phyloP scores from a whole-genome alignment of 2,888 invertebrate species.

The Criorhina ranunculi region DNA sequence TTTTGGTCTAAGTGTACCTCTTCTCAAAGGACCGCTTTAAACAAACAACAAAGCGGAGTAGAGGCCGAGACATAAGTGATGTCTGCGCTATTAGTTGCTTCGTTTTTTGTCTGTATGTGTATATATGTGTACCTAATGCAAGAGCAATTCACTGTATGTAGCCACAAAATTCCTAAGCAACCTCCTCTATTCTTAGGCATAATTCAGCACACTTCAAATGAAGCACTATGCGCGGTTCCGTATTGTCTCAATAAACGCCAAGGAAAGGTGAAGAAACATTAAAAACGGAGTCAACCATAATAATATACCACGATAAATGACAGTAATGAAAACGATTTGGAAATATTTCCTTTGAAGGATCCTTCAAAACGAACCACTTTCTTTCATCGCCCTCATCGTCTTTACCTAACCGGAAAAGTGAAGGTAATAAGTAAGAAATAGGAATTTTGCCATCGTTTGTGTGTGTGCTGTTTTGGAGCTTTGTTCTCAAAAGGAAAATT shows the following conservation, averaged over 20 bases:
- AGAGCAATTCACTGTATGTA: not conserved
- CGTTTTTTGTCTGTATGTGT: too few species aligned
- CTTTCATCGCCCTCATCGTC: slow-evolving; percentile 46
- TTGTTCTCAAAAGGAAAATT: slow-evolving; percentile 72
- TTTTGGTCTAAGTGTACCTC: too few species aligned
- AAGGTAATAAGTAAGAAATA: slow-evolving; percentile 42
- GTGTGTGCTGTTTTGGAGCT: slow-evolving; percentile 27
- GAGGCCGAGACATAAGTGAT: too few species aligned
- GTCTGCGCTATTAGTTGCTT: too few species aligned
- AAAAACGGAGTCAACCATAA: slow-evolving; percentile 64
- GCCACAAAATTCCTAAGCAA: not conserved
- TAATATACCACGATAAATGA: slow-evolving; percentile 75
- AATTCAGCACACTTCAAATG: slow-evolving; percentile 28
- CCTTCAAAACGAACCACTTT: slow-evolving; percentile 75
- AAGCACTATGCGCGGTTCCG: not conserved
- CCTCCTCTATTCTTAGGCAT: not conserved
- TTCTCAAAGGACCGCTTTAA: too few species aligned
- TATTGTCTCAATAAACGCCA: slow-evolving; percentile 28
- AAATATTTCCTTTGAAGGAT: slow-evolving; percentile 77
- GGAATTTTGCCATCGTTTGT: slow-evolving; percentile 60
- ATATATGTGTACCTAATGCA: too few species aligned
- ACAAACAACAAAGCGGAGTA: too few species aligned
- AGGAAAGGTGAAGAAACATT: slow-evolving; percentile 48
- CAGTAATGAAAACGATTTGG: slow-evolving; percentile 76
- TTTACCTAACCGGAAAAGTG: slow-evolving; percentile 12